Evolutionary conservation across 2,113 vertebrate genomes (phyloP), one percentile per base, ranked within the genome.

Genomic region (Accipiter cooperii): DNA sequence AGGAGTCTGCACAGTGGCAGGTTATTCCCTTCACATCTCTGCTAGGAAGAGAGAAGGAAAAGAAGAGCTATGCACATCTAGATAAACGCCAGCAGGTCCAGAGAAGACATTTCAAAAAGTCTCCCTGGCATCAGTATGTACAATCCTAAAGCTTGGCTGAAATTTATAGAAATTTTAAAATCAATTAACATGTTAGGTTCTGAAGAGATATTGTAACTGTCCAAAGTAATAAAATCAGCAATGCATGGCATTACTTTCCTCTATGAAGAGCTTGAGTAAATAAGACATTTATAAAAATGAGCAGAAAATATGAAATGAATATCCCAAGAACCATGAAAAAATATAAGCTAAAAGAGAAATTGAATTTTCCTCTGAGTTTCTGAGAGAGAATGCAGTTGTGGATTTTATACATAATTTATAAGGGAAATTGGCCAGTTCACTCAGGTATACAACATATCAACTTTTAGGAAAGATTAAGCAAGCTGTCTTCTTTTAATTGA

Each of bases 391-490:
- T 15, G 95, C 78, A 69, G 73, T 94, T 97, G 95, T 96, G 91
- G 63, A 97, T 97, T 98, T 98, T 98, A 98, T 98, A 98, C 98
- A 98, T 98, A 98, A 98, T 98, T 98, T 98, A 98, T 98, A 98
- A 98, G 98, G 83, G 93, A 98, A 98, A 98, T 98, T 98, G 98
- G 97, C 93, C 98, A 95, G 24, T 98, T 98, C 97, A 97, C 93
- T 98, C 98, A 98, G 93, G 97, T 98, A 98, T 98, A 96, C 42
- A 97, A 88, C 54, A 2, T 97, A 98, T 98, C 98, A 97, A 97
- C 96, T 98, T 98, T 93, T 96, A 96, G 91, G 87, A 98, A 98
- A 98, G 98, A 98, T 98, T 98, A 98, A 98, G 96, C 87, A 97
- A 96, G 95, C 97, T 96, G 97, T 97, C 95, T 93, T 94, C 96